Evolutionary conservation across 2,797 vertebrate genomes (phyloP).

Genomic region (Xyrichtys novacula): DNA sequence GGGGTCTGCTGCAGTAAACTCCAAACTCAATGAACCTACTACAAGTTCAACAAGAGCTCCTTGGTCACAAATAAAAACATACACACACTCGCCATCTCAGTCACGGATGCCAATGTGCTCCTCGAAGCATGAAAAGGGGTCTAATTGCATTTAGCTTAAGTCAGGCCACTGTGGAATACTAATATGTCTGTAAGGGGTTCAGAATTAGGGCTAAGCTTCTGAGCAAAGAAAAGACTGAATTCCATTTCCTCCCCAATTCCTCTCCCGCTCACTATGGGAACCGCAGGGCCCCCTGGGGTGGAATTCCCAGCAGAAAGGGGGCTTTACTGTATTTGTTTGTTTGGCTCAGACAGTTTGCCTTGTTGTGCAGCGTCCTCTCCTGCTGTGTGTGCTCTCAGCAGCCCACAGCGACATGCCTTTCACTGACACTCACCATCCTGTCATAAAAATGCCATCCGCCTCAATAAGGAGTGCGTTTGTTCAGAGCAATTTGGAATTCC

Average conservation of each 20-base stretch:
- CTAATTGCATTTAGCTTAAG: conserved; percentile 62
- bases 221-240: conserved; percentile 42
- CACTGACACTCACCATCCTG: conserved; percentile 62
- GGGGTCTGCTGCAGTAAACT: neutral
- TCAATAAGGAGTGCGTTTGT: conserved; percentile 71
- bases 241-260: conserved; percentile 54
- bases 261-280: conserved; percentile 63
- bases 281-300: conserved; percentile 48
- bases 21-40: neutral
- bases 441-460: conserved; percentile 73
- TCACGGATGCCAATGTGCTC: conserved; percentile 52
- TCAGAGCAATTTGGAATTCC: conserved; percentile 55
- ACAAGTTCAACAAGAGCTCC: conserved; percentile 3
- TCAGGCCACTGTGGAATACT: conserved; percentile 59
- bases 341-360: conserved; percentile 45
- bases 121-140: conserved; percentile 58
- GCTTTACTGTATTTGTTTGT: conserved; percentile 73
- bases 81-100: neutral
- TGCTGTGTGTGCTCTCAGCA: conserved; percentile 45
- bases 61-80: conserved; percentile 29
- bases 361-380: conserved; percentile 32
- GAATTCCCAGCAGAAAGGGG: conserved; percentile 44
- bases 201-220: conserved; percentile 26
- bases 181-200: conserved; percentile 47
- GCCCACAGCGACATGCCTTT: conserved; percentile 60